These are phyloP conservation scores for Rhinoderma darwinii DNA, from an alignment of 2,113 vertebrate genomes.

Conservation along the genomic window DNA sequence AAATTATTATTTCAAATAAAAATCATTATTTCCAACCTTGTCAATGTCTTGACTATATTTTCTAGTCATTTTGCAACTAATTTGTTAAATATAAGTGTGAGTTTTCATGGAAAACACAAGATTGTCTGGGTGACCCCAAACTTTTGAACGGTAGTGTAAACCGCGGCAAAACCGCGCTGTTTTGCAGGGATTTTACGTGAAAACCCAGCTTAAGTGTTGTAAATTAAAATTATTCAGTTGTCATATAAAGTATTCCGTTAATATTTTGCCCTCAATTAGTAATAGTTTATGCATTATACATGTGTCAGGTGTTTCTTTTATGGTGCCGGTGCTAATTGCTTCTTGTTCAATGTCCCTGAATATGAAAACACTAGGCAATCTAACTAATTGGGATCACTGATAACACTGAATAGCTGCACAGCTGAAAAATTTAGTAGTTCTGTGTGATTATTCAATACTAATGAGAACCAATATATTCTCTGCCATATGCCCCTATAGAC, in stretches of 20 bases:
- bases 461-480: neutral
- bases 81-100: too few species aligned
- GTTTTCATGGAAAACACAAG: too few species aligned
- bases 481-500: conserved; percentile 61
- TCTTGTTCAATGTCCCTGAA: conserved; percentile 56
- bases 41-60: too few species aligned
- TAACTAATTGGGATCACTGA: conserved; percentile 68
- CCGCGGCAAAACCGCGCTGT: too few species aligned
- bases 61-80: too few species aligned
- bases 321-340: conserved; percentile 50
- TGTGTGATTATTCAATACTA: conserved; percentile 57
- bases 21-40: too few species aligned
- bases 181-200: too few species aligned
- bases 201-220: too few species aligned
- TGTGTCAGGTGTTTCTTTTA: conserved; percentile 57
- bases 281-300: conserved; percentile 43
- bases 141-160: too few species aligned
- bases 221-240: conserved; percentile 18
- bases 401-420: conserved; percentile 53
- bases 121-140: too few species aligned
- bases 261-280: conserved; percentile 37
- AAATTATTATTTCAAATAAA: too few species aligned
- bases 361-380: conserved; percentile 53
- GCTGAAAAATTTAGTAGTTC: conserved; percentile 60
- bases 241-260: conserved; percentile 38